These are phyloP conservation scores for Ceyx melanurus DNA, from an alignment of 2,113 vertebrate species.

Conservation along the genomic window DNA sequence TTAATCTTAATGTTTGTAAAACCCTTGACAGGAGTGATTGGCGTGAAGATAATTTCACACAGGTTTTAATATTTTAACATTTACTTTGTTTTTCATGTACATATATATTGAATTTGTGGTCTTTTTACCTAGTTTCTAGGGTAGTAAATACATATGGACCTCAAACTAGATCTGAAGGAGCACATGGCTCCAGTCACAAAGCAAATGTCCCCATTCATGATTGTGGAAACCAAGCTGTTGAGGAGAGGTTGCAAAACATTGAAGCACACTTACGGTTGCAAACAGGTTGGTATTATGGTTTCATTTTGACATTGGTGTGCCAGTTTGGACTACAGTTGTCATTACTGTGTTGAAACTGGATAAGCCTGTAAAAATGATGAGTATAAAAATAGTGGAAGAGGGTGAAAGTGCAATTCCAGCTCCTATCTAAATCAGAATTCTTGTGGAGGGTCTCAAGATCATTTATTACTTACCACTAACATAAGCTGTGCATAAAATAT, in stretches of 20 bases:
- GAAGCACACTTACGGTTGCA: slow-evolving; percentile 91
- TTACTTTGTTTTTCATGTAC: neutral
- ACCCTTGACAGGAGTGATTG: neutral
- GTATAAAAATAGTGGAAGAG: neutral
- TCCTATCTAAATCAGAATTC: neutral
- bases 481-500: neutral
- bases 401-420: neutral
- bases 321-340: neutral
- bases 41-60: neutral
- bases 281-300: slow-evolving; percentile 76
- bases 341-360: neutral
- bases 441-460: neutral
- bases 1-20: neutral
- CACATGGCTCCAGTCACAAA: slow-evolving; percentile 76
- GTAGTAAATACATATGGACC: slow-evolving; percentile 96
- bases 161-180: slow-evolving; percentile 84
- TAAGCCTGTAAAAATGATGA: neutral
- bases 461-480: neutral
- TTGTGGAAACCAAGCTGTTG: slow-evolving; percentile 90
- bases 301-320: neutral
- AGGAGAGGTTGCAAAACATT: slow-evolving; percentile 93
- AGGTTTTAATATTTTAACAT: neutral
- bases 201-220: slow-evolving; percentile 67
- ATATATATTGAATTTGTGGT: neutral
- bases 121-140: slow-evolving; percentile 84